These are phyloP conservation scores for Conus canariensis DNA, from an alignment of 2,888 invertebrate genomes.

Conservation along the genomic window DNA sequence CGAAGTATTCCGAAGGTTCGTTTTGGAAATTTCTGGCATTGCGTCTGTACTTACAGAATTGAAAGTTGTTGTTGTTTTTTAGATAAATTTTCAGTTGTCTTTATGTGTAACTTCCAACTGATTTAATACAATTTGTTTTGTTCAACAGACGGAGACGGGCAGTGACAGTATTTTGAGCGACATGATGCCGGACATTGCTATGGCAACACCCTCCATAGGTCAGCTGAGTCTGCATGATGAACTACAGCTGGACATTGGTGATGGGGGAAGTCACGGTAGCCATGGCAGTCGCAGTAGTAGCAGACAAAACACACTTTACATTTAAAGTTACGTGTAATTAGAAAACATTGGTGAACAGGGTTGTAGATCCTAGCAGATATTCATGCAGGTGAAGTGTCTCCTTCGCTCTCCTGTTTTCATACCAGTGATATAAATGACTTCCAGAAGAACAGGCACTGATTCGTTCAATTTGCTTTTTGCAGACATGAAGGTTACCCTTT, in stretches of 20 bases:
- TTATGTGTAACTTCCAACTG: not conserved
- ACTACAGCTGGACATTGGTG: slow-evolving; percentile 91
- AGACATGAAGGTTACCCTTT: not conserved
- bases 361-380: not conserved
- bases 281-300: slow-evolving; percentile 36
- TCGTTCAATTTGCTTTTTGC: not conserved
- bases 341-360: not conserved
- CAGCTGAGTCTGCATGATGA: slow-evolving; percentile 81
- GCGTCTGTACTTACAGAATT: too few species aligned
- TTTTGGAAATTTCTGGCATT: too few species aligned
- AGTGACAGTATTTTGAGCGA: slow-evolving; percentile 88
- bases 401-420: too few species aligned
- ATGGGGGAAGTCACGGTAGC: slow-evolving; percentile 78
- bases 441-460: too few species aligned
- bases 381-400: too few species aligned
- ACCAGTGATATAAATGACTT: too few species aligned
- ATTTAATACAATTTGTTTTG: too few species aligned
- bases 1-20: too few species aligned
- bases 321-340: not conserved
- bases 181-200: slow-evolving; percentile 89
- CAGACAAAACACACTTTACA: slow-evolving; percentile 44
- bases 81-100: not conserved
- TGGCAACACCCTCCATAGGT: slow-evolving; percentile 89
- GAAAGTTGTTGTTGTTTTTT: not conserved
- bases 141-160: slow-evolving; percentile 80